phyloP scores from a whole-genome alignment of 1,140 invertebrate species.

The Drosophila triauraria region DNA sequence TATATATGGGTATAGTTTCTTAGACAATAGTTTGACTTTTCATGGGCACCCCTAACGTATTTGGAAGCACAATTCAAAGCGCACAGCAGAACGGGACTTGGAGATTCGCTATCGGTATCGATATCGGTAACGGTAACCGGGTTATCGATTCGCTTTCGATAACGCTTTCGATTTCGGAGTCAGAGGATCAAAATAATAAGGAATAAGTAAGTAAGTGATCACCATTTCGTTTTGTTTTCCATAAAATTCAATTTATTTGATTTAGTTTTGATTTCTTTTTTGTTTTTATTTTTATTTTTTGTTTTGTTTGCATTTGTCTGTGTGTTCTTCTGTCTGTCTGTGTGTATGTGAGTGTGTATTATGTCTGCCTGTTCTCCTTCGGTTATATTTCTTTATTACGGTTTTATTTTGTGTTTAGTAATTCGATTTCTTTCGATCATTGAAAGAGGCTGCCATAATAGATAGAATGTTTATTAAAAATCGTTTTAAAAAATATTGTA shows the following conservation, averaged over 20 bases:
- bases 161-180: slow-evolving; percentile 34
- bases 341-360: slow-evolving; percentile 35
- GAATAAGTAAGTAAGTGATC: slow-evolving; percentile 56
- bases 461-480: slow-evolving; percentile 81
- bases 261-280: slow-evolving; percentile 50
- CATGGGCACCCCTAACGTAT: slow-evolving; percentile 66
- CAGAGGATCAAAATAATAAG: slow-evolving; percentile 67
- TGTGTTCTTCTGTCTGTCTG: slow-evolving; percentile 30
- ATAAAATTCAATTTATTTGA: slow-evolving; percentile 78
- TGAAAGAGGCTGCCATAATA: slow-evolving; percentile 72
- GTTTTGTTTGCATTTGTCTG: slow-evolving; percentile 31
- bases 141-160: slow-evolving; percentile 10
- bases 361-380: slow-evolving; percentile 57
- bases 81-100: slow-evolving; percentile 47
- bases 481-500: slow-evolving; percentile 69
- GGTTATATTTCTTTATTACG: slow-evolving; percentile 45
- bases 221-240: slow-evolving; percentile 69
- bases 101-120: slow-evolving; percentile 23
- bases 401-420: slow-evolving; percentile 36
- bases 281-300: slow-evolving; percentile 23
- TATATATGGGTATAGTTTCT: slow-evolving; percentile 27
- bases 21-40: slow-evolving; percentile 42
- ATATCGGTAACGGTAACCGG: neutral
- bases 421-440: slow-evolving; percentile 49
- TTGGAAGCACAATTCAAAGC: slow-evolving; percentile 85